Evolutionary conservation across 1,140 invertebrate genomes (phyloP).

Genomic region (Drosophila auraria): DNA sequence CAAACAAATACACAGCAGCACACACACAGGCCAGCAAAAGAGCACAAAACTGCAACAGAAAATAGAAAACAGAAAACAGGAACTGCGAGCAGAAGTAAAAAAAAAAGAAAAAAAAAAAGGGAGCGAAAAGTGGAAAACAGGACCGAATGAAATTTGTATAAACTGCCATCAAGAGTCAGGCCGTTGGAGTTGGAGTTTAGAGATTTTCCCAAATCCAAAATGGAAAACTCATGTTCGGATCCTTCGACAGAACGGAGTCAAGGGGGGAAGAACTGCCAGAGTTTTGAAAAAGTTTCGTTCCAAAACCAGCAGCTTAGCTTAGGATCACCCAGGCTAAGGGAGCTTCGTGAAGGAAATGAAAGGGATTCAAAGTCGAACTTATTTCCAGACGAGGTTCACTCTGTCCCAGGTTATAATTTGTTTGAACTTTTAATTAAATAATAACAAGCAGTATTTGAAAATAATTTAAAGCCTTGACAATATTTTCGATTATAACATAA

Average conservation of each 20-base stretch:
- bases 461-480: too few species aligned
- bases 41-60: conserved; percentile 49
- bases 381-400: neutral
- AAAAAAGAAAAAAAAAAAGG: neutral
- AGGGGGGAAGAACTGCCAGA: neutral
- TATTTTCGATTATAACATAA: too few species aligned
- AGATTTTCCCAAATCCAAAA: conserved; percentile 24
- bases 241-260: conserved; percentile 1
- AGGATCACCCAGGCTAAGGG: neutral
- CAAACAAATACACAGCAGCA: conserved; percentile 61
- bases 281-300: conserved; percentile 6
- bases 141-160: conserved; percentile 56
- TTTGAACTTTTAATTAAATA: too few species aligned
- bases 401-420: neutral
- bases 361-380: neutral
- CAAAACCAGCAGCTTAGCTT: neutral
- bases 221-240: conserved; percentile 39
- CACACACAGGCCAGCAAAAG: conserved; percentile 57
- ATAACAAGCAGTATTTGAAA: too few species aligned
- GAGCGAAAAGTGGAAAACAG: conserved; percentile 24
- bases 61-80: conserved; percentile 24
- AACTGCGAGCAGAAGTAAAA: conserved; percentile 12
- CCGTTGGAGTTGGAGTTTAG: conserved; percentile 13
- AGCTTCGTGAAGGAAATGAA: neutral
- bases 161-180: conserved; percentile 39